Base-by-base conservation (phyloP, 2,888 invertebrate species). In the Xanthia icteritia region DNA sequence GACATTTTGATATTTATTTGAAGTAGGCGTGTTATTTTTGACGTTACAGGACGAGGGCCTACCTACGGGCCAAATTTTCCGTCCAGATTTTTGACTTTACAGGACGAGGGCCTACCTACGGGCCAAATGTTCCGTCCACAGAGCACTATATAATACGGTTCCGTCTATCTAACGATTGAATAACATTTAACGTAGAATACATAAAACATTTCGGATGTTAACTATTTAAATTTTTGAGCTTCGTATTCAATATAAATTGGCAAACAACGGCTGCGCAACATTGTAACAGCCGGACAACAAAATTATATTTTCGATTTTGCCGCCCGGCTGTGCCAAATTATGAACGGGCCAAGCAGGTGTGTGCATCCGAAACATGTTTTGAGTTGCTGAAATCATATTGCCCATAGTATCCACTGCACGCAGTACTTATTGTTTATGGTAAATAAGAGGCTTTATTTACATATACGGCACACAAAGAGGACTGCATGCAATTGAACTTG, bases 401-500 rank as follows among this genome's bases (percentile, higher is more conserved):
- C 5, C 17, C 17, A 65, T 64, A 64, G n/a, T 61, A 36, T 64
- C n/a, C 65, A 45, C 27, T 45, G 17, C 65, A 27, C 17, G 20
- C 42, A 45, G 27, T 66, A 11, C 20, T 58, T 66, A 45, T 65
- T 45, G 15, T 31, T 13, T 31, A 31, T 13, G 6, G 0, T 27
- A 31, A 20, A 13, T 23, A 58, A 58, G 6, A 58, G 20, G 31
- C 1, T 73, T 45, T 60, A 45, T 31, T 58, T 48, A 36, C 42
- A 36, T 20, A 11, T 23, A n/a, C 54, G 17, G 11, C 54, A 56
- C 23, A 42, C 42, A 71, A 71, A 42, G 6, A 23, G 42, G 23
- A n/a, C 42, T 42, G 42, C 54, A 42, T 11, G 8, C 42, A 70
- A 58, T 71, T 71, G 31, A 72, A 20, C 36, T 72, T 58, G 20